phyloP scores from a whole-genome alignment of 1,140 invertebrate species.

The Amphibalanus amphitrite region DNA sequence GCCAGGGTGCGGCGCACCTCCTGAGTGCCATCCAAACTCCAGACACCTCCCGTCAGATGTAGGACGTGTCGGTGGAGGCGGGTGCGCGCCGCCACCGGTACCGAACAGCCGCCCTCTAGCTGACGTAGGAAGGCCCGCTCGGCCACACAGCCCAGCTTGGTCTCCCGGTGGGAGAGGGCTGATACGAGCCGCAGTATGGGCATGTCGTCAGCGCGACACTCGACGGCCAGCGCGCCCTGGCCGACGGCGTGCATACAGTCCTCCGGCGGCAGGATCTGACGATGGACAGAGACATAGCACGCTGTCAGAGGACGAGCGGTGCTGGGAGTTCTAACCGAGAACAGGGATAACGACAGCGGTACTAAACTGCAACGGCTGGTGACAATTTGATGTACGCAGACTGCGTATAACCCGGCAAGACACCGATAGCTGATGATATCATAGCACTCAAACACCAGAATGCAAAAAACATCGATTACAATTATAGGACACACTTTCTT shows the following conservation, averaged over 20 bases:
- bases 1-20: constrained; percentile 35
- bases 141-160: constrained; percentile 46
- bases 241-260: constrained; percentile 84
- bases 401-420: no score
- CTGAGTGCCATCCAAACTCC: constrained; percentile 69
- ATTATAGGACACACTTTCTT: no score
- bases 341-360: no score
- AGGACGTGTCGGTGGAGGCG: constrained; percentile 26
- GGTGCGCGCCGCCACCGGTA: constrained; percentile 72
- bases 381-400: no score
- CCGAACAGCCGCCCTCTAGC: constrained; percentile 85
- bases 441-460: no score
- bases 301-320: no score
- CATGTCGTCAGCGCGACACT: constrained; percentile 59
- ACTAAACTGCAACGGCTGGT: no score
- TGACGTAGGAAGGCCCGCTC: constrained; percentile 77
- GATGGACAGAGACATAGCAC: constrained; percentile 14
- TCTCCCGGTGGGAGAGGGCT: constrained; percentile 48
- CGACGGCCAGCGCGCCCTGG: constrained; percentile 85
- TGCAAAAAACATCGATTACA: no score
- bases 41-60: constrained; percentile 64
- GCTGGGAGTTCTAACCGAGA: no score
- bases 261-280: constrained; percentile 41
- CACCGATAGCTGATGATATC: no score
- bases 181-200: constrained; percentile 47